Percentiles rank a stretch among this genome's conserved stretches.
phyloP scores from a whole-genome alignment of 2,888 invertebrate genomes.

The Limulus polyphemus region DNA sequence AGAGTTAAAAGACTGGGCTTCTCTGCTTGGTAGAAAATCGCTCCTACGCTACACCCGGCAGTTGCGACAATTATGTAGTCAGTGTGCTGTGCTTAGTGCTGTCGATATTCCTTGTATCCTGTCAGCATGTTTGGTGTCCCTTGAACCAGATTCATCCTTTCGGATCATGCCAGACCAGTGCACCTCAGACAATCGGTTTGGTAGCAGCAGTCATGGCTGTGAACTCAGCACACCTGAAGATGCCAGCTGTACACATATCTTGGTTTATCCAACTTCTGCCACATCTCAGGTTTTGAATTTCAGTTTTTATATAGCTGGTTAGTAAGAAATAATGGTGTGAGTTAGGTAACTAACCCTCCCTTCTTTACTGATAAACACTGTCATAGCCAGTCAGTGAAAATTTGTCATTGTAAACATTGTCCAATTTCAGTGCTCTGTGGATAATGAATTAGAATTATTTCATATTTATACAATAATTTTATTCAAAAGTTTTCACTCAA shows the following conservation, averaged over 20 bases:
- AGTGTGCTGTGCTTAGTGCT: conserved; percentile 70
- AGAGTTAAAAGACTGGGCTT: conserved; percentile 94
- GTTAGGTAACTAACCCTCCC: too few species aligned
- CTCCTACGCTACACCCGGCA: conserved; percentile 72
- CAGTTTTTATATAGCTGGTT: too few species aligned
- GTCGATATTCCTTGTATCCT: conserved; percentile 77
- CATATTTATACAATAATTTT: too few species aligned
- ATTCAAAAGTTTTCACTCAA: too few species aligned
- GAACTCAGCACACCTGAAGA: conserved; percentile 90
- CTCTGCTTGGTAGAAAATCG: conserved; percentile 80
- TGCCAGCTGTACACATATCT: conserved; percentile 91
- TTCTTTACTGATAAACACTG: too few species aligned
- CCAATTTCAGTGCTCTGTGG: too few species aligned
- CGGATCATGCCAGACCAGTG: conserved; percentile 83
- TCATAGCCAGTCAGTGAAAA: too few species aligned
- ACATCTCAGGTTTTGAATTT: conserved; percentile 71
- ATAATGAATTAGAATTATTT: too few species aligned
- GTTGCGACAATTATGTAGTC: conserved; percentile 78
- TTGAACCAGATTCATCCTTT: conserved; percentile 77
- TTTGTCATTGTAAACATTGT: too few species aligned
- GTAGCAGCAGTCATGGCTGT: conserved; percentile 53
- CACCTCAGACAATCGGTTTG: conserved; percentile 83
- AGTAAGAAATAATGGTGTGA: too few species aligned
- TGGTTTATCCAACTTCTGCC: conserved; percentile 95
- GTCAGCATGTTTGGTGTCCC: conserved; percentile 93